These are phyloP conservation scores for Sparidentex hasta DNA, from an alignment of 2,797 vertebrate species.

Conservation along the genomic window DNA sequence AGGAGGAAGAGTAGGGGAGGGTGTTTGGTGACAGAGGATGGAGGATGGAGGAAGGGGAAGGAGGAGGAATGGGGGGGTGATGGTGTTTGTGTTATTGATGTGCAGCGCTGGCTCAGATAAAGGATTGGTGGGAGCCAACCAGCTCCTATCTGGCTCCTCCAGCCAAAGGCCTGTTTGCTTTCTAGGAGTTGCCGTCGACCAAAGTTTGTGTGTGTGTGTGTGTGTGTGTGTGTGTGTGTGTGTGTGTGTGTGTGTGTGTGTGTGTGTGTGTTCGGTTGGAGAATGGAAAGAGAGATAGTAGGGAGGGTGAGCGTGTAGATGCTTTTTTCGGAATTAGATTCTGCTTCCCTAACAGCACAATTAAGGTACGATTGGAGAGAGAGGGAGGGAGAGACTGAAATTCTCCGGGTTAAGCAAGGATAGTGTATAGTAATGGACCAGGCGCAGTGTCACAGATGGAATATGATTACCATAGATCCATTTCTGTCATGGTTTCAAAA, in stretches of 20 bases:
- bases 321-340: slow-evolving; percentile 84
- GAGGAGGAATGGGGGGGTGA: slow-evolving; percentile 41
- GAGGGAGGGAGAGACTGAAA: slow-evolving; percentile 32
- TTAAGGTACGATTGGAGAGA: slow-evolving; percentile 71
- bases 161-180: slow-evolving; percentile 83
- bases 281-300: slow-evolving; percentile 69
- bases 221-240: slow-evolving; percentile 39
- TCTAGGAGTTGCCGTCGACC: slow-evolving; percentile 76
- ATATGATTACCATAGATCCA: slow-evolving; percentile 87
- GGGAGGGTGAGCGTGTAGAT: slow-evolving; percentile 69
- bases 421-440: slow-evolving; percentile 77
- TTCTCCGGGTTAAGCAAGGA: slow-evolving; percentile 66
- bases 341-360: slow-evolving; percentile 79
- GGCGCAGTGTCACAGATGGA: slow-evolving; percentile 76
- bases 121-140: slow-evolving; percentile 82
- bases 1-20: slow-evolving; percentile 38
- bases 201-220: slow-evolving; percentile 61
- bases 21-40: slow-evolving; percentile 70
- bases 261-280: slow-evolving; percentile 29
- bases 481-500: slow-evolving; percentile 80
- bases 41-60: slow-evolving; percentile 56
- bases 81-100: slow-evolving; percentile 84
- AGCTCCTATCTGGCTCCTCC: slow-evolving; percentile 84
- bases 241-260: slow-evolving; percentile 14
- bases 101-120: slow-evolving; percentile 85